phyloP scores from a whole-genome alignment of 92 coral and sea anemone genomes.

The Anthopleura xanthogrammica region DNA sequence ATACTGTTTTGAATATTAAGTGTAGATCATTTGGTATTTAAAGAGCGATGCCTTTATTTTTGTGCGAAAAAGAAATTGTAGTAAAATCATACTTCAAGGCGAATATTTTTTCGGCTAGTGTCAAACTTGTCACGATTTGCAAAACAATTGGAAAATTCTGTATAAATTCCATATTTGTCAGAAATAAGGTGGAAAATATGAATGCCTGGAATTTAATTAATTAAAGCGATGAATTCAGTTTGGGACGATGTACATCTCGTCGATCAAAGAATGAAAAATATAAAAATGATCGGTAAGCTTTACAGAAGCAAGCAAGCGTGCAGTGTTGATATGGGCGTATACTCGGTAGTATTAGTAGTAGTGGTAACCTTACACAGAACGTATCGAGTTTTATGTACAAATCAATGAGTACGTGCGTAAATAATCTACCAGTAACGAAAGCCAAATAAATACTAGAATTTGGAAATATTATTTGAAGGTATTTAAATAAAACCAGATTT shows the following conservation, averaged over 20 bases:
- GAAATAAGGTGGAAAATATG: background rate
- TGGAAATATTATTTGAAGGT: background rate
- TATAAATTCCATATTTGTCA: background rate
- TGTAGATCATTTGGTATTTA: background rate
- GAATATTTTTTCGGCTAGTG: background rate
- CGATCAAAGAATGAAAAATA: background rate
- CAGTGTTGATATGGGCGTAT: background rate
- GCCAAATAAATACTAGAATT: background rate
- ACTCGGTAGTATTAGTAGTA: background rate
- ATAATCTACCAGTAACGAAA: background rate
- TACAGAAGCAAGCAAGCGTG: slow-evolving; percentile 5
- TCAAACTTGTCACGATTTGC: background rate
- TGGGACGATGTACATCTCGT: background rate
- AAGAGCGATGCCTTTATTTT: background rate
- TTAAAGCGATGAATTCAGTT: background rate
- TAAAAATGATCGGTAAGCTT: background rate
- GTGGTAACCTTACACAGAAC: slow-evolving; percentile 1
- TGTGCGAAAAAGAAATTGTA: background rate
- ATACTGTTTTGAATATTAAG: background rate
- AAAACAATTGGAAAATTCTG: background rate
- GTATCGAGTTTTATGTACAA: slow-evolving; percentile 4
- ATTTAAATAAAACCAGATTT: slow-evolving; percentile 18
- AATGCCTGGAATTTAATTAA: background rate
- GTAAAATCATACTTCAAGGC: background rate
- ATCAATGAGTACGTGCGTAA: background rate